Evolutionary conservation across 2,797 vertebrate genomes (phyloP).

Genomic region (Geotrypetes seraphini): DNA sequence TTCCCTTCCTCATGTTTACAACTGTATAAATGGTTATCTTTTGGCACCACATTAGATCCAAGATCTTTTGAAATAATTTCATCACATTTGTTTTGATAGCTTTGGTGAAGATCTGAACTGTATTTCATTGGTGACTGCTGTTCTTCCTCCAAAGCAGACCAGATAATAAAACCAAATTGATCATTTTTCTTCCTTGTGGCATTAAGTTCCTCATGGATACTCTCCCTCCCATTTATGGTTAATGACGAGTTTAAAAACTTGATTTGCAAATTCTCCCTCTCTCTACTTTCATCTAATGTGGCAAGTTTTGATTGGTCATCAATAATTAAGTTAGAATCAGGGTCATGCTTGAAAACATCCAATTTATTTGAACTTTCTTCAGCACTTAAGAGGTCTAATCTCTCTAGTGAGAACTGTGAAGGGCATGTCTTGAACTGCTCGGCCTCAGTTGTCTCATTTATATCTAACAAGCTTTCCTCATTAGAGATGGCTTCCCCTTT

Average conservation of each 20-base stretch:
- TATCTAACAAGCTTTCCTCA: not conserved
- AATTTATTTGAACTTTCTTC: slow-evolving; percentile 10
- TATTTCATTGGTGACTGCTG: too few relatives aligned
- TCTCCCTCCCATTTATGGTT: not conserved
- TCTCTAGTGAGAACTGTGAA: not conserved
- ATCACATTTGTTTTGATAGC: too few relatives aligned
- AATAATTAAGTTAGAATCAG: not conserved
- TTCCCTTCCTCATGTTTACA: accelerated
- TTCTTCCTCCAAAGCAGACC: slow-evolving; percentile 26
- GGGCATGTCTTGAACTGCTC: slow-evolving; percentile 27
- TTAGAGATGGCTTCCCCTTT: not conserved
- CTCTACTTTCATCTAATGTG: not conserved
- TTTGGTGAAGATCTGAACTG: too few relatives aligned
- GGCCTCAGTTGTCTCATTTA: accelerated
- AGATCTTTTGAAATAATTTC: too few relatives aligned
- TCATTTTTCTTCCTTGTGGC: not conserved
- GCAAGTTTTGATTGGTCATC: not conserved
- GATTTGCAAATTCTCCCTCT: not conserved
- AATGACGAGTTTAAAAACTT: not conserved
- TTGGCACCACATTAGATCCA: accelerated
- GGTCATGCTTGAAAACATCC: not conserved
- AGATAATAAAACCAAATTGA: slow-evolving; percentile 11
- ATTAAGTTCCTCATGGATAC: not conserved
- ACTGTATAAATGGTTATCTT: not conserved
- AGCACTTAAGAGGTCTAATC: slow-evolving; percentile 1